Conservation (phyloP, 2,888 invertebrate genomes). For the Gymnocheta viridis region DNA sequence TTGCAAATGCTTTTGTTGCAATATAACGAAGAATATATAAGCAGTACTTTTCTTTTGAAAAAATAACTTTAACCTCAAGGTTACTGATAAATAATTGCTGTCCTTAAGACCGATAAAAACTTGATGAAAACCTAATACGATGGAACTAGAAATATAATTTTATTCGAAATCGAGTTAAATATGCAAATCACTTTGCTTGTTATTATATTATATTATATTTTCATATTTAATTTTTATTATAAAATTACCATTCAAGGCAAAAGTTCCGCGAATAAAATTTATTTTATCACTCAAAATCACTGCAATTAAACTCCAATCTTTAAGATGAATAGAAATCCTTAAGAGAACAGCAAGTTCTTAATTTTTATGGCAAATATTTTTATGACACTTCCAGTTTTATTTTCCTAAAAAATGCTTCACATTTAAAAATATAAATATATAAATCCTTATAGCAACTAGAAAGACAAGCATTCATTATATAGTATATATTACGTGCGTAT, state of each 20-base stretch:
- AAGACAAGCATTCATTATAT: not conserved
- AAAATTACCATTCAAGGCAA: not conserved
- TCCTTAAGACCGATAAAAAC: too few species aligned
- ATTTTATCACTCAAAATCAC: not conserved
- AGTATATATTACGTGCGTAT: constrained; percentile 5
- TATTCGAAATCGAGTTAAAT: too few species aligned
- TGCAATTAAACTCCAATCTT: not conserved
- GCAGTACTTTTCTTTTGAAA: too few species aligned
- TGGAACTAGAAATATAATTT: too few species aligned
- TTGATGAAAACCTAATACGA: too few species aligned
- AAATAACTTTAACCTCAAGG: too few species aligned
- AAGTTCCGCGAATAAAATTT: not conserved
- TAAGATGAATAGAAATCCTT: not conserved
- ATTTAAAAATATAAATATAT: not conserved
- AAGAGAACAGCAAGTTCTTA: not conserved
- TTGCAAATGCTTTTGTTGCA: too few species aligned
- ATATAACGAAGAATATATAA: too few species aligned
- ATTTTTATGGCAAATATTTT: not conserved
- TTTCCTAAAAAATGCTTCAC: not conserved
- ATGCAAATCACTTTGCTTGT: too few species aligned
- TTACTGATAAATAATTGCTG: too few species aligned
- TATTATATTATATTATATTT: too few species aligned
- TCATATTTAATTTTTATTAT: too few species aligned
- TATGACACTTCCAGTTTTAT: not conserved
- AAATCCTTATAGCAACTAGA: not conserved